phyloP scores from a whole-genome alignment of 2,113 vertebrate genomes.

The Agelaius phoeniceus region DNA sequence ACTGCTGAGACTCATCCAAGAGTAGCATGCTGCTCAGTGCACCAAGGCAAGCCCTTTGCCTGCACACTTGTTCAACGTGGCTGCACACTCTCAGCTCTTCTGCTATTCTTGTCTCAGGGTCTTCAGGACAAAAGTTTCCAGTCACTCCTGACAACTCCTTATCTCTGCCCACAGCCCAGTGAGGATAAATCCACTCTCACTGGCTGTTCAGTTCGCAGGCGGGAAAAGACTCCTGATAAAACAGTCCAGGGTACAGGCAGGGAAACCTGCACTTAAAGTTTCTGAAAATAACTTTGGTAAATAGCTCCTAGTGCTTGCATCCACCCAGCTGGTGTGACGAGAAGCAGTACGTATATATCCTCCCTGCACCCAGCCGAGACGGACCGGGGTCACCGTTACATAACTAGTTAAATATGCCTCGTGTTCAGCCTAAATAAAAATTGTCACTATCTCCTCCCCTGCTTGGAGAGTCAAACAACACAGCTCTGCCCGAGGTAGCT shows the following conservation, averaged over 20 bases:
- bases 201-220: not conserved
- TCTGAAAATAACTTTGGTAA: constrained; percentile 65
- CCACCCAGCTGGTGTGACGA: constrained; percentile 6
- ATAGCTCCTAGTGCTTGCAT: constrained; percentile 21
- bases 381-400: constrained; percentile 46
- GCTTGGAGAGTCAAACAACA: constrained; percentile 25
- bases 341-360: not conserved
- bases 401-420: constrained; percentile 56
- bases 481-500: not conserved
- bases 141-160: constrained; percentile 17
- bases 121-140: constrained; percentile 58
- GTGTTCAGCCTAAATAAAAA: constrained; percentile 36
- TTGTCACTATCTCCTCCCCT: constrained; percentile 39
- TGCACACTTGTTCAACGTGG: not conserved
- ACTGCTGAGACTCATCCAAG: constrained; percentile 63
- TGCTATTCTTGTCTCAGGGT: constrained; percentile 41
- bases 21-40: constrained; percentile 51
- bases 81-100: not conserved
- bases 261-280: constrained; percentile 43
- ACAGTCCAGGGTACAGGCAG: constrained; percentile 23
- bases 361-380: not conserved
- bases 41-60: not conserved
- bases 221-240: constrained; percentile 25
- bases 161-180: constrained; percentile 10
- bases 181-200: constrained; percentile 14